Evolutionary conservation across 2,888 invertebrate genomes (phyloP).

Genomic region (Polyploca ridens): DNA sequence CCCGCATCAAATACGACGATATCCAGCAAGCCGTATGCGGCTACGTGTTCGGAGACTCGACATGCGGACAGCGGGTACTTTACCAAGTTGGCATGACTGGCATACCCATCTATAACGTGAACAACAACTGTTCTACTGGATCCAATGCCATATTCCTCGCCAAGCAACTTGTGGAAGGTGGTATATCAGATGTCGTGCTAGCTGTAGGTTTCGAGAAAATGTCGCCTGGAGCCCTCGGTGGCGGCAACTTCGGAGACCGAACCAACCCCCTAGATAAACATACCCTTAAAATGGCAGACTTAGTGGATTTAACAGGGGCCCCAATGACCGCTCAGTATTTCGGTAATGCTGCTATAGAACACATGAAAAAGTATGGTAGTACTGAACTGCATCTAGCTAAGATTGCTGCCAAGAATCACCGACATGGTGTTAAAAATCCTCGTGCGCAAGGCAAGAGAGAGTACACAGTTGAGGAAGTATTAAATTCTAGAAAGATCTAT

Average conservation of each 20-base stretch:
- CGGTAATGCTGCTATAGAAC: slow-evolving; percentile 97
- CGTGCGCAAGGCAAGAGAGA: slow-evolving; percentile 97
- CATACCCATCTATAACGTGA: slow-evolving; percentile 98
- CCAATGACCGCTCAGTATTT: slow-evolving; percentile 98
- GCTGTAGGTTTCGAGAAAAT: slow-evolving; percentile 99
- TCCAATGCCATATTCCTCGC: slow-evolving; percentile 95
- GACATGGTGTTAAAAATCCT: slow-evolving; percentile 98
- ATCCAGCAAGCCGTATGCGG: slow-evolving; percentile 96
- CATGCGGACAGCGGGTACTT: slow-evolving; percentile 96
- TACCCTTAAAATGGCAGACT: slow-evolving; percentile 92
- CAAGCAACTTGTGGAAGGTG: slow-evolving; percentile 96
- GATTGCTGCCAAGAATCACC: slow-evolving; percentile 98
- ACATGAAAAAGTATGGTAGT: slow-evolving; percentile 98
- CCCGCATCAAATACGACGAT: slow-evolving; percentile 89
- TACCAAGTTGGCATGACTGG: slow-evolving; percentile 98
- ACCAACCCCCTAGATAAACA: slow-evolving; percentile 96
- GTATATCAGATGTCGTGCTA: slow-evolving; percentile 93
- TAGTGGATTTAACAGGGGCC: slow-evolving; percentile 91
- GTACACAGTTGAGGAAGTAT: slow-evolving; percentile 95
- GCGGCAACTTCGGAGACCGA: slow-evolving; percentile 90
- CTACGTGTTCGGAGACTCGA: slow-evolving; percentile 98
- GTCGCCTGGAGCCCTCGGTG: slow-evolving; percentile 94
- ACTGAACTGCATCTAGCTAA: slow-evolving; percentile 97
- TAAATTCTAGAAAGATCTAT: slow-evolving; percentile 94
- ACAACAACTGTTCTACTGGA: slow-evolving; percentile 99